Evolutionary conservation across 2,797 vertebrate genomes (phyloP).

Genomic region (Graptemys geographica): DNA sequence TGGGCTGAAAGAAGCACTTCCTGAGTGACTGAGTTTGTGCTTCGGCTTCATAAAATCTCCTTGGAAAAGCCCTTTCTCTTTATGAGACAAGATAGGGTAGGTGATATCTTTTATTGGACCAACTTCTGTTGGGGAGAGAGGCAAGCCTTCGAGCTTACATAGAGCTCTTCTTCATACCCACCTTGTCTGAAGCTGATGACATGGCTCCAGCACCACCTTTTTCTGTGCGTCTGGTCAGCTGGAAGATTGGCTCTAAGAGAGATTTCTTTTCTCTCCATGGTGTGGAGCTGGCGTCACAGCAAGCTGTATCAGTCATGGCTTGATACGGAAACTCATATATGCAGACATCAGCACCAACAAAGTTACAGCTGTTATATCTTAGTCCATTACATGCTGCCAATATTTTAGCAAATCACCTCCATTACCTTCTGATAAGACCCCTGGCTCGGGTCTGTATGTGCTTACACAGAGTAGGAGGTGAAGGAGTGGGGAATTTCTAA

Average conservation of each 20-base stretch:
- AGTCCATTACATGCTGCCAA: not conserved
- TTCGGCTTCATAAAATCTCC: not conserved
- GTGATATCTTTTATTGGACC: not conserved
- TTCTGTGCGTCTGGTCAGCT: not conserved
- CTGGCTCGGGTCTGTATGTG: not conserved
- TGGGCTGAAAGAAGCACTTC: not conserved
- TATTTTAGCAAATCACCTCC: not conserved
- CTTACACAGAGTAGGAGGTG: not conserved
- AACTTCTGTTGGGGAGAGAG: not conserved
- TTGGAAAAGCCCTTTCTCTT: not conserved
- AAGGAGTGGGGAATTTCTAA: not conserved
- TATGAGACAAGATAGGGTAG: not conserved
- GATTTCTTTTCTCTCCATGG: not conserved
- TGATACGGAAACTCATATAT: not conserved
- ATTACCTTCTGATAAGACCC: too few relatives aligned
- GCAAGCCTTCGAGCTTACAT: not conserved
- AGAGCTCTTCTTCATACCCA: not conserved
- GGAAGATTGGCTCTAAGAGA: not conserved
- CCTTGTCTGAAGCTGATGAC: too few relatives aligned
- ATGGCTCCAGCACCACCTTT: too few relatives aligned
- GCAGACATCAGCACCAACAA: not conserved
- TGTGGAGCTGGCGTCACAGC: not conserved
- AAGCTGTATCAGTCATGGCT: not conserved
- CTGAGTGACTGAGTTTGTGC: not conserved
- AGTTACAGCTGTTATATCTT: not conserved